A percentile compares a stretch with the other conserved stretches of the same genome.
These are phyloP conservation scores for Equus quagga DNA, from an alignment of 2,113 vertebrate genomes.

Conservation along the genomic window DNA sequence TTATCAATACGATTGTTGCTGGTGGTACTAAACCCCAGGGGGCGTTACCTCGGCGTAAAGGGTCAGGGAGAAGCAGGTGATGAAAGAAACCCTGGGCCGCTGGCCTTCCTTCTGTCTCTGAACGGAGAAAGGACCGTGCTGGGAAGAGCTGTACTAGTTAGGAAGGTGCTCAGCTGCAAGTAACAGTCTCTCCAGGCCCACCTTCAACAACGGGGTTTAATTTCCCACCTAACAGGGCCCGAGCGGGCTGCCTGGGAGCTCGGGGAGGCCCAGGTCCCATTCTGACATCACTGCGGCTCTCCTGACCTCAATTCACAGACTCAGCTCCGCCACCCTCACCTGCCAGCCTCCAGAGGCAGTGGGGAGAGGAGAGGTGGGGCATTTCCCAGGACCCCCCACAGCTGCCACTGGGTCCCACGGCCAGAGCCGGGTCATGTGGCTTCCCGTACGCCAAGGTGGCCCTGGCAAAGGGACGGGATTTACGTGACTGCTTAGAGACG, in stretches of 20 bases:
- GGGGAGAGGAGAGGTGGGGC: fast-evolving
- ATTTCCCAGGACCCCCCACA: not conserved
- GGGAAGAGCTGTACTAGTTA: fast-evolving
- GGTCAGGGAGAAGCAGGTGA: not conserved
- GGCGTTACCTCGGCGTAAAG: not conserved
- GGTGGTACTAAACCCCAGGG: not conserved
- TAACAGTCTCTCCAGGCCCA: too few species aligned
- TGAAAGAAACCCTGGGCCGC: not conserved
- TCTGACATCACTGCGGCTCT: fast-evolving
- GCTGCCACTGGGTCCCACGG: not conserved
- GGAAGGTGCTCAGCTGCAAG: not conserved
- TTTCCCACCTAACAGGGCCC: not conserved
- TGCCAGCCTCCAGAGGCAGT: not conserved
- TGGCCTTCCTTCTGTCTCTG: not conserved
- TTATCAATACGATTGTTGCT: not conserved
- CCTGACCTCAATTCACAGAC: not conserved
- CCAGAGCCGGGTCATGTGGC: not conserved
- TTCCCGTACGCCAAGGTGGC: not conserved
- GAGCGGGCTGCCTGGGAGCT: not conserved
- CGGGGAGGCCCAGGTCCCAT: not conserved
- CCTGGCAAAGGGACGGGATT: too few species aligned
- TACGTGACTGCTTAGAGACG: fast-evolving
- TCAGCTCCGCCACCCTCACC: fast-evolving
- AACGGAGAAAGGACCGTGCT: fast-evolving
- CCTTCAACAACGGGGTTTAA: not conserved